A percentile compares a stretch with the other conserved stretches of the same genome.
These are phyloP conservation scores for Pogoniulus pusillus DNA, from an alignment of 2,797 vertebrate genomes.

Conservation along the genomic window DNA sequence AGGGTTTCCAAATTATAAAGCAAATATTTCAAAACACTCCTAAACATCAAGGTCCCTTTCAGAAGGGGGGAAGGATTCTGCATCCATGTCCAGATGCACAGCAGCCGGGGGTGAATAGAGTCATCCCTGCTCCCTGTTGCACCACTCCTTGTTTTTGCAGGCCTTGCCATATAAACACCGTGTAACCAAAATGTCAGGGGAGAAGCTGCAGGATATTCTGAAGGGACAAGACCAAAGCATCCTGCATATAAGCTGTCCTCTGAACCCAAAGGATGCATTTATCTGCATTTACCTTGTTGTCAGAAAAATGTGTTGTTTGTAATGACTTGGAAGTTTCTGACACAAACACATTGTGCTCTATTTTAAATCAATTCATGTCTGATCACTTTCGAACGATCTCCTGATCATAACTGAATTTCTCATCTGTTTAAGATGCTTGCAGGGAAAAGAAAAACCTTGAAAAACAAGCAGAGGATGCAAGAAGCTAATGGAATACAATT, in stretches of 20 bases:
- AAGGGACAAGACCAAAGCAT: neutral
- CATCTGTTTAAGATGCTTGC: neutral
- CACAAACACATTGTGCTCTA: neutral
- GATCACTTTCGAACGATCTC: neutral
- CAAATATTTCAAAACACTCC: neutral
- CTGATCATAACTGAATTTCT: neutral
- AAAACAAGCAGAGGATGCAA: neutral
- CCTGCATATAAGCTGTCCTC: neutral
- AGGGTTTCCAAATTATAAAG: neutral
- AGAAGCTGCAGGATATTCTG: neutral
- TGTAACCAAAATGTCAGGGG: neutral
- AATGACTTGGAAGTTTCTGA: neutral
- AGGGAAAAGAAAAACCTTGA: neutral
- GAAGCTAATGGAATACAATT: neutral
- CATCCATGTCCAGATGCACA: neutral
- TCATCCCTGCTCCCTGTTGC: accelerated
- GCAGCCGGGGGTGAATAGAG: neutral
- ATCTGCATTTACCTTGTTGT: neutral
- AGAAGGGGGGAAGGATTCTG: neutral
- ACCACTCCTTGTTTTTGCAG: neutral
- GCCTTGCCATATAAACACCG: neutral
- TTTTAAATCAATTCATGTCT: neutral
- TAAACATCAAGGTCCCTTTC: neutral
- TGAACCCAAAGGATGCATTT: neutral
- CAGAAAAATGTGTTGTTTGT: neutral